phyloP scores from a whole-genome alignment of 2,888 invertebrate genomes.

The Diarsia rubi region DNA sequence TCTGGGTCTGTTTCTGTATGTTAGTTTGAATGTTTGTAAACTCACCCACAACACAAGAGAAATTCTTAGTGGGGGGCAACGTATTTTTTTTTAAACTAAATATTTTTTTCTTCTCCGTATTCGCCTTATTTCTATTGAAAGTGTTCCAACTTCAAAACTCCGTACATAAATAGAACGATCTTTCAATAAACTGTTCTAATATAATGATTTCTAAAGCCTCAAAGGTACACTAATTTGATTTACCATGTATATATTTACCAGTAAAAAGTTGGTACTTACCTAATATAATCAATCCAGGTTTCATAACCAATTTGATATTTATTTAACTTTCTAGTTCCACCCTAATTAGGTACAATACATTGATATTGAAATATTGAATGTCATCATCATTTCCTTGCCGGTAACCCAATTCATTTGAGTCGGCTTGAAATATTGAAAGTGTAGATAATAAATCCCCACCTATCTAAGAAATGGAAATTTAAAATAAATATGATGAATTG shows the following conservation, averaged over 20 bases:
- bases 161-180: not conserved
- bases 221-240: not conserved
- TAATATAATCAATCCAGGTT: not conserved
- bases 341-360: not conserved
- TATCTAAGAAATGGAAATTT: not conserved
- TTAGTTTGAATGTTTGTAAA: no score
- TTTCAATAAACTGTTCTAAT: constrained; percentile 10
- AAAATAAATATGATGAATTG: not conserved
- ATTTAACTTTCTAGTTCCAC: not conserved
- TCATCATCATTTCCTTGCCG: no score
- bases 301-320: not conserved
- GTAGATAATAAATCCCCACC: not conserved
- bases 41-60: no score
- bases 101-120: not conserved
- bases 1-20: no score
- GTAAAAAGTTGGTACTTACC: not conserved
- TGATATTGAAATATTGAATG: not conserved
- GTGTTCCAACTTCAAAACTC: constrained; percentile 4
- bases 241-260: not conserved
- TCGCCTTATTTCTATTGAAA: constrained; percentile 7
- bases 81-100: no score
- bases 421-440: not conserved
- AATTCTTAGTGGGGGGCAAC: no score
- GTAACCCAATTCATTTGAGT: no score
- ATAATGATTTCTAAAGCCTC: not conserved